These are phyloP conservation scores for Hippolais icterina DNA, from an alignment of 2,113 vertebrate genomes.

Conservation along the genomic window DNA sequence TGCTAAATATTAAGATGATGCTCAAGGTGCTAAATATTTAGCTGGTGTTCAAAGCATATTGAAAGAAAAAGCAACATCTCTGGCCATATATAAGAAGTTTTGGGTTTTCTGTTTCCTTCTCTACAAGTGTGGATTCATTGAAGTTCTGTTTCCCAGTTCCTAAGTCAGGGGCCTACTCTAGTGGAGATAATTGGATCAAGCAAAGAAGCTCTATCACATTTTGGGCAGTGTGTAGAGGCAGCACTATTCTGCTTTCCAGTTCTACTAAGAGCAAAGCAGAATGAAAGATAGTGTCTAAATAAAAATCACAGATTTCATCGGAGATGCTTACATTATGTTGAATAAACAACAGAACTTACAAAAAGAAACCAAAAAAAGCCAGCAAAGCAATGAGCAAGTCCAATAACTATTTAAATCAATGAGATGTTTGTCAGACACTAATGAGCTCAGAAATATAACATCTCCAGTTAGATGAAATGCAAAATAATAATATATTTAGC, in stretches of 20 bases:
- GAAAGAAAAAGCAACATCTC: background rate
- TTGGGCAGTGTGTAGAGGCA: fast-evolving
- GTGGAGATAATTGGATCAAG: fast-evolving
- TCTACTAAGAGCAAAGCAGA: background rate
- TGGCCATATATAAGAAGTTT: background rate
- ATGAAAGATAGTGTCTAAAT: background rate
- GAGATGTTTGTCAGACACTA: background rate
- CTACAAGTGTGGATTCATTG: background rate
- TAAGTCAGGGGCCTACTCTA: fast-evolving
- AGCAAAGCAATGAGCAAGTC: background rate
- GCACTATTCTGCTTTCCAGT: background rate
- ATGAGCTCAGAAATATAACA: background rate
- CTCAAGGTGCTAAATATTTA: background rate
- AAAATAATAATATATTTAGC: background rate
- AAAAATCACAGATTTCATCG: background rate
- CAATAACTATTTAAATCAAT: background rate
- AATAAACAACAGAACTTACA: background rate
- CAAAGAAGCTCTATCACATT: background rate
- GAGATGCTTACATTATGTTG: background rate
- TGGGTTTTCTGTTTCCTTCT: background rate
- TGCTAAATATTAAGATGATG: background rate
- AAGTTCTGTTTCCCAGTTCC: background rate
- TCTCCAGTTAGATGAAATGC: background rate
- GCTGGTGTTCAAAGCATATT: background rate
- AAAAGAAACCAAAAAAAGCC: background rate